These are phyloP conservation scores for Galagoides demidoff DNA, from an alignment of 2,797 vertebrate species.

Conservation along the genomic window DNA sequence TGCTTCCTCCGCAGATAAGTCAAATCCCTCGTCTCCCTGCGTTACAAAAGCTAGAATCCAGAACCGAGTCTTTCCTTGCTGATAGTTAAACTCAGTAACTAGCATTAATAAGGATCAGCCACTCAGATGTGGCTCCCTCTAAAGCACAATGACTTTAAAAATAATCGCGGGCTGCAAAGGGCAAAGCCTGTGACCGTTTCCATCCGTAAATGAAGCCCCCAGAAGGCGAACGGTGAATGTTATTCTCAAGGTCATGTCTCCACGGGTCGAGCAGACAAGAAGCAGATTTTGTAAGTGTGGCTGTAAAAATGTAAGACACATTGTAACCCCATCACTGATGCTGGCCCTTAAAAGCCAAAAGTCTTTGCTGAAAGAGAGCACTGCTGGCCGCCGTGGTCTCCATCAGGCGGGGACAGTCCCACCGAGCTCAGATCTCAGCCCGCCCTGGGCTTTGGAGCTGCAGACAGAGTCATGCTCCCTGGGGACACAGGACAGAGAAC, in stretches of 20 bases:
- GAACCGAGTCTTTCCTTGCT: not conserved
- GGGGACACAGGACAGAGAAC: too few relatives aligned
- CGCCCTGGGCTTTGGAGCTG: too few relatives aligned
- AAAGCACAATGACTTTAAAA: not conserved
- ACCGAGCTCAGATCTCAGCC: too few relatives aligned
- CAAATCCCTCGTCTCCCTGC: not conserved
- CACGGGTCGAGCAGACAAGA: not conserved
- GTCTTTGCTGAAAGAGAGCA: not conserved
- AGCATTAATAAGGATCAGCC: not conserved
- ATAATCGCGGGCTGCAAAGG: not conserved
- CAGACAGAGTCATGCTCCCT: too few relatives aligned
- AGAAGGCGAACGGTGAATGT: not conserved
- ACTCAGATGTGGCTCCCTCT: not conserved
- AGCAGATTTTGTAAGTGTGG: not conserved
- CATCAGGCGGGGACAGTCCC: too few relatives aligned
- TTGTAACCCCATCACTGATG: not conserved
- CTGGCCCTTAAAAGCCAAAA: not conserved
- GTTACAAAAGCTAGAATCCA: not conserved
- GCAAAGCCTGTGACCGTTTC: not conserved
- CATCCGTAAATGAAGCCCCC: not conserved
- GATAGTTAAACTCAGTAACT: not conserved
- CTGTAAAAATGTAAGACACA: not conserved
- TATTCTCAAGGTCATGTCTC: not conserved
- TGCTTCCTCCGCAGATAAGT: conserved; percentile 63
- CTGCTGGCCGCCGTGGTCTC: too few relatives aligned